Conservation (phyloP, 1,140 invertebrate genomes). For the Spodoptera litura region DNA sequence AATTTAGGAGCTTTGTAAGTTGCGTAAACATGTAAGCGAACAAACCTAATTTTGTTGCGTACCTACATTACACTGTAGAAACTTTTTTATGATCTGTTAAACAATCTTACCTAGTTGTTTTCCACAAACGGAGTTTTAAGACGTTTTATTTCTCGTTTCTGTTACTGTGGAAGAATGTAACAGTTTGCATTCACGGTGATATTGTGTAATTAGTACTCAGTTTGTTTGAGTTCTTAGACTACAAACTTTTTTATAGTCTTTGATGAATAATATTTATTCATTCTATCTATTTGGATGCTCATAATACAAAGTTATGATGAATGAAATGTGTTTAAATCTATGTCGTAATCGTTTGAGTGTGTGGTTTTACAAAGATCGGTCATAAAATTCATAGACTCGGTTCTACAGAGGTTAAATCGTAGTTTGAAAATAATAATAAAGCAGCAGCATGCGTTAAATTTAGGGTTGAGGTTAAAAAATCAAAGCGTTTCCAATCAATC, state of each 20-base stretch:
- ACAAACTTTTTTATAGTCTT: no score
- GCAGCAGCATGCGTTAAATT: neutral
- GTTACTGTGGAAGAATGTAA: conserved; percentile 12
- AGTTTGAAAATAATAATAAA: neutral
- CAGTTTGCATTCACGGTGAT: conserved; percentile 14
- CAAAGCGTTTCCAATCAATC: conserved; percentile 39
- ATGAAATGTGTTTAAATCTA: no score
- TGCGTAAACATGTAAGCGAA: conserved; percentile 37
- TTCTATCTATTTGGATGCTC: no score
- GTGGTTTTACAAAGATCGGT: no score
- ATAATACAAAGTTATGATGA: no score
- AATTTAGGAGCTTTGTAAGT: neutral
- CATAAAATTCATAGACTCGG: no score
- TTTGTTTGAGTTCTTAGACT: neutral
- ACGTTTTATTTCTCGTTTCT: conserved; percentile 30
- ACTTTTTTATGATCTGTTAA: conserved; percentile 48
- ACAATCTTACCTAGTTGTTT: conserved; percentile 29
- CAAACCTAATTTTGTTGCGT: conserved; percentile 36
- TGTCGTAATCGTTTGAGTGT: no score
- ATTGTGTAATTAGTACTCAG: conserved; percentile 6
- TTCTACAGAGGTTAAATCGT: neutral
- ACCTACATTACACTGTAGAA: conserved; percentile 27
- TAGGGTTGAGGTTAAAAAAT: conserved; percentile 35
- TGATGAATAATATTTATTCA: no score
- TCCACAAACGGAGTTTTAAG: conserved; percentile 19